Conservation (phyloP, 53 echinoderm and acorn worm genomes). For the Echinometra lucunter region DNA sequence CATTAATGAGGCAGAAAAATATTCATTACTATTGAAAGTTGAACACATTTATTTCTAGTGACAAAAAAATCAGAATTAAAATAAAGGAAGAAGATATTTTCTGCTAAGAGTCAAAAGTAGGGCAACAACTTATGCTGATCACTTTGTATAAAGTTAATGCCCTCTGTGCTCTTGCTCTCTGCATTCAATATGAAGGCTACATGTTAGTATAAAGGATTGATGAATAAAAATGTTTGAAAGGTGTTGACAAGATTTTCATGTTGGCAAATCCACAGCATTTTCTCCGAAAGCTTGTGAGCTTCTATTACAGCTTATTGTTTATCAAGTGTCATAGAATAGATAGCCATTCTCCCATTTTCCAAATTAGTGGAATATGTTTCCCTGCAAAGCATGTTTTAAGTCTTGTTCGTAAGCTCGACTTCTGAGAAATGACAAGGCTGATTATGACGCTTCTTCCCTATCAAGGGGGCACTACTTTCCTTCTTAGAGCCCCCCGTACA, state of each 20-base stretch:
- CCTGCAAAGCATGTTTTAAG: not conserved
- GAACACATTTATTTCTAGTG: not conserved
- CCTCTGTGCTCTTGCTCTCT: not conserved
- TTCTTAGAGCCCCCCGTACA: not conserved
- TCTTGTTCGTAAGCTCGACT: not conserved
- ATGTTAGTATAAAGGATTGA: not conserved
- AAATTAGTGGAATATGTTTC: not conserved
- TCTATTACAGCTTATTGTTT: not conserved
- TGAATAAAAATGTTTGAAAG: not conserved
- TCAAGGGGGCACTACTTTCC: not conserved
- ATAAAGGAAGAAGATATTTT: not conserved
- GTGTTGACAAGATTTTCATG: not conserved
- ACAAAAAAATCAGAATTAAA: not conserved
- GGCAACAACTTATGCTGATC: not conserved
- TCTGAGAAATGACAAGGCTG: slow-evolving; percentile 3
- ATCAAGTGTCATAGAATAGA: not conserved
- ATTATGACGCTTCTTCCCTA: not conserved
- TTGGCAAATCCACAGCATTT: not conserved
- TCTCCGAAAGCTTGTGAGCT: not conserved
- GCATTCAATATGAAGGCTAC: not conserved
- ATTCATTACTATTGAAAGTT: not conserved
- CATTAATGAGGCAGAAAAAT: not conserved
- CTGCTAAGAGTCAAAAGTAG: not conserved
- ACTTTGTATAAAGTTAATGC: not conserved
- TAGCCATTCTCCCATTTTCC: not conserved